Evolutionary conservation across 2,113 vertebrate species (phyloP), one percentile per base, ranked within the genome.

Genomic region (Eira barbara): DNA sequence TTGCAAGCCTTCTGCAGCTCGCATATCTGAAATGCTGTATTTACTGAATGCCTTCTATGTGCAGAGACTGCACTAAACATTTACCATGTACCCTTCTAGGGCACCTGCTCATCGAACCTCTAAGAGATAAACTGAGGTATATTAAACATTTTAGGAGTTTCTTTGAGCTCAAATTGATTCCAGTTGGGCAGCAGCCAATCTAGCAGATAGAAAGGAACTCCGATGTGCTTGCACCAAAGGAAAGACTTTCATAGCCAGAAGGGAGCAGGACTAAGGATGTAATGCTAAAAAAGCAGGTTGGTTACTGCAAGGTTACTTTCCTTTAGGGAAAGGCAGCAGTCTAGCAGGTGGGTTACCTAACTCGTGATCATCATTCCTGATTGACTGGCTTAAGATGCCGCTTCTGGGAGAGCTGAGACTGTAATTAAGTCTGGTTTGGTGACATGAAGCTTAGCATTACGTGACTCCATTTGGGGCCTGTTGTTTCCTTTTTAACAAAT

Each of bases 201-300:
- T 27, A 47, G 74, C 23, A 78, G 69, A 31, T 18, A 76, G 13
- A 36, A 95, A 84, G 57, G 69, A 47, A 12, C 31, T 25, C 47
- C 0, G 6, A 67, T 1, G 23, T 31, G 34, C 13, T 2, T 4
- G 1, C 5, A 47, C 13, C n/a, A 78, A 42, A 47, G 7, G 12
- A 36, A 45, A 47, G 47, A 57, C 23, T 36, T 36, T 31, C 9
- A 45, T n/a, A 84, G 47, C 36, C 31, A 23, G 69, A 42, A 47
- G 69, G 57, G 36, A 25, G 14, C 5, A 29, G 73, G 36, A 90
- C n/a, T 7, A 21, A 57, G 67, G 57, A 55, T n/a, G 57, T 55
- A 15, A 45, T 3, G 76, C 31, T 36, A 42, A 45, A 83, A 55
- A 55, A 21, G 21, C 23, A 3, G 57, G 29, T 6, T 65, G 59